Evolutionary conservation across 1,140 invertebrate genomes (phyloP).

Genomic region (Andricus grossulariae): DNA sequence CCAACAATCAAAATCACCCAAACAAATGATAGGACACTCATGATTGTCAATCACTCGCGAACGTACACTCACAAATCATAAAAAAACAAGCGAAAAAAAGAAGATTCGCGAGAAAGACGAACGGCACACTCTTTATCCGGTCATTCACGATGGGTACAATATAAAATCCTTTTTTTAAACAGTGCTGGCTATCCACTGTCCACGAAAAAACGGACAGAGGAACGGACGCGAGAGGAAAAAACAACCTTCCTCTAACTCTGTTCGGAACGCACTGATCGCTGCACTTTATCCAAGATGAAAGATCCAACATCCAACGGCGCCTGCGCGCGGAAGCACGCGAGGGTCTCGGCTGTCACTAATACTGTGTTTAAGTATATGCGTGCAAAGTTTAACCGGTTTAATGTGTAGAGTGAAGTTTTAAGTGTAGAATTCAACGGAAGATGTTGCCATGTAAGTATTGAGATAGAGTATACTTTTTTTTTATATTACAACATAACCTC

Average conservation of each 20-base stretch:
- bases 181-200: background rate
- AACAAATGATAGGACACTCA: constrained; percentile 62
- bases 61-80: constrained; percentile 45
- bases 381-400: constrained; percentile 26
- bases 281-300: constrained; percentile 37
- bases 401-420: constrained; percentile 20
- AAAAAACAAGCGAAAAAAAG: constrained; percentile 34
- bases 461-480: background rate
- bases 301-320: constrained; percentile 41
- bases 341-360: constrained; percentile 2
- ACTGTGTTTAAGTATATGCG: background rate
- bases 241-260: constrained; percentile 43
- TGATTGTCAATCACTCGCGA: constrained; percentile 50
- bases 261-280: constrained; percentile 53
- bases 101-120: background rate
- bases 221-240: constrained; percentile 31
- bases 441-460: background rate
- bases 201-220: constrained; percentile 38
- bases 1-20: constrained; percentile 63
- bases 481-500: background rate
- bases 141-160: constrained; percentile 35
- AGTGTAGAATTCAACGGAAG: background rate
- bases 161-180: background rate
- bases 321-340: constrained; percentile 44
- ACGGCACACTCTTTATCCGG: constrained; percentile 39